Conservation (phyloP, 1,140 invertebrate genomes). For the Mylabris phalerata region DNA sequence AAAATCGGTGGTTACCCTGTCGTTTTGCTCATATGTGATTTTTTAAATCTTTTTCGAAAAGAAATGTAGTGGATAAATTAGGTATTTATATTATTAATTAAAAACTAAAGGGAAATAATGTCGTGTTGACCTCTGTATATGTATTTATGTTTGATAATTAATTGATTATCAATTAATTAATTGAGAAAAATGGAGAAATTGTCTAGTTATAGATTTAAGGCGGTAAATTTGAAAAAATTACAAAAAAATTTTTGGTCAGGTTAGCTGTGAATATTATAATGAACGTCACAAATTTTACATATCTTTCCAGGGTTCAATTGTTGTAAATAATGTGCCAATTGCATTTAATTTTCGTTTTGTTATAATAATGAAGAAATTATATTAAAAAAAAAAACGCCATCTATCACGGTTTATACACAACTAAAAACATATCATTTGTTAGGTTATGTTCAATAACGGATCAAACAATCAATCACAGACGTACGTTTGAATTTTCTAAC, state of each 20-base stretch:
- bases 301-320: constrained; percentile 44
- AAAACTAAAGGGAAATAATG: constrained; percentile 17
- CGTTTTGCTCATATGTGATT: constrained; percentile 8
- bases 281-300: constrained; percentile 32
- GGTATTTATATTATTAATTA: neutral
- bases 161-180: too few species aligned
- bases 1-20: neutral
- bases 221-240: neutral
- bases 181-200: neutral
- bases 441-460: too few species aligned
- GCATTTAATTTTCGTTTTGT: constrained; percentile 29
- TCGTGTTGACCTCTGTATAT: constrained; percentile 30
- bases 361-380: neutral
- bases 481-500: too few species aligned
- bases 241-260: constrained; percentile 13
- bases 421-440: too few species aligned
- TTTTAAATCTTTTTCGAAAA: neutral
- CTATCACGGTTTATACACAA: too few species aligned
- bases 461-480: too few species aligned
- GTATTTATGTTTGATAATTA: constrained; percentile 34
- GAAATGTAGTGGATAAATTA: constrained; percentile 5
- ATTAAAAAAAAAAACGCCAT: too few species aligned
- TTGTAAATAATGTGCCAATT: constrained; percentile 42
- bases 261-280: constrained; percentile 24
- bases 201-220: constrained; percentile 4